Evolutionary conservation across 2,888 invertebrate genomes (phyloP), one percentile per base, ranked within the genome.

Genomic region (Desoria tigrina): DNA sequence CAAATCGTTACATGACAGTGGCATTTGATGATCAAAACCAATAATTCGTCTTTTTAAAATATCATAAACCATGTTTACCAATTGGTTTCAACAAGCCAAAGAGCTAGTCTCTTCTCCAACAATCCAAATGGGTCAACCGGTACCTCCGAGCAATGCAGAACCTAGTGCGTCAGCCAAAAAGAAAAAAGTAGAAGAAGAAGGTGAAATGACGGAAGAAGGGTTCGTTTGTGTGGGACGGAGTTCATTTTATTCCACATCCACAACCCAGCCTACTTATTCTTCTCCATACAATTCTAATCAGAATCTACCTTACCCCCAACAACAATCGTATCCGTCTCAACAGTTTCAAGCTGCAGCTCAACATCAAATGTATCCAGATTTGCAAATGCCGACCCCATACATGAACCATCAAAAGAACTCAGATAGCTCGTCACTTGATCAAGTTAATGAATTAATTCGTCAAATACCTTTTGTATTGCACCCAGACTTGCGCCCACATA

Each of bases 161-260:
- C n/a, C n/a, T n/a, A 42, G 51, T 21, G 54, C 32, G 37, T 51
- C 32, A 14, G 51, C 62, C 1, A 63, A 69, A 49, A 62, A 66
- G 4, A 69, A 68, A 28, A 27, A 45, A n/a, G 49, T 42, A n/a
- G 42, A 51, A 4, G 56, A 49, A 32, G 65, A 65, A n/a, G 57
- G 49, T n/a, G 69, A 68, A 49, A 27, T 74, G 14, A 72, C 70
- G 6, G 74, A 74, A 59, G 74, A 74, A 62, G 74, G 72, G 1
- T 74, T 74, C 50, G 74, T 74, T 11, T 71, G 67, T 26, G 53
- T 74, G 23, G 74, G 72, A 16, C 63, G 62, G 60, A 74, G 74
- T 27, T 72, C 74, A 37, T 74, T 74, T 63, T 69, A 63, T 45
- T 55, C 55, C 18, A 7, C 9, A n/a, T 18, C 9, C 9, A 11